phyloP scores from a whole-genome alignment of 1,140 invertebrate species.

The Proctacanthus coquilletti region DNA sequence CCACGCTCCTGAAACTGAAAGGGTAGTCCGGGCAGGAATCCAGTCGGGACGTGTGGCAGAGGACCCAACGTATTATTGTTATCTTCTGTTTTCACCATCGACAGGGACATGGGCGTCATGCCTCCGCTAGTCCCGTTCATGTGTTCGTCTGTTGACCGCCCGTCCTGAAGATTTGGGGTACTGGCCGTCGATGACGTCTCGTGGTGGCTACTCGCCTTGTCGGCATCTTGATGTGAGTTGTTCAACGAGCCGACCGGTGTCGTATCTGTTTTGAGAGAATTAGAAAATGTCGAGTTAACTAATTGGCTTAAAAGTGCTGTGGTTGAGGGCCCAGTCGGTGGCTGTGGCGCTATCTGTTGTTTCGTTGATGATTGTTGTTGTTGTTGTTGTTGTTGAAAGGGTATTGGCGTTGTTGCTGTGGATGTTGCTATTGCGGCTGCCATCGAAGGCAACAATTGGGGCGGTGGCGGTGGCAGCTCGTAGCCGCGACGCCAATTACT shows the following conservation, averaged over 20 bases:
- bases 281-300: constrained; percentile 29
- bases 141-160: constrained; percentile 8
- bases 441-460: constrained; percentile 4
- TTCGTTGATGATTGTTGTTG: constrained; percentile 21
- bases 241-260: not conserved
- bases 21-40: constrained; percentile 16
- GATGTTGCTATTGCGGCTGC: constrained; percentile 15
- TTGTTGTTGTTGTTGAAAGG: constrained; percentile 36
- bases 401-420: constrained; percentile 33
- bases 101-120: constrained; percentile 4
- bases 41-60: constrained; percentile 11
- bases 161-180: constrained; percentile 18
- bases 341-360: constrained; percentile 7
- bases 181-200: constrained; percentile 23
- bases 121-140: constrained; percentile 4
- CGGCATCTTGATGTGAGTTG: not conserved
- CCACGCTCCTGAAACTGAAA: constrained; percentile 49
- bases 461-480: constrained; percentile 40
- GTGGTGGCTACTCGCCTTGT: constrained; percentile 13
- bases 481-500: constrained; percentile 58
- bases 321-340: constrained; percentile 26
- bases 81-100: constrained; percentile 10
- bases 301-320: constrained; percentile 27
- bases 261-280: constrained; percentile 14
- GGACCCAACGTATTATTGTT: constrained; percentile 19